Percentiles rank a stretch among this genome's conserved stretches.
Evolutionary conservation across 2,797 vertebrate species (phyloP).

Genomic region (Microhierax caerulescens): DNA sequence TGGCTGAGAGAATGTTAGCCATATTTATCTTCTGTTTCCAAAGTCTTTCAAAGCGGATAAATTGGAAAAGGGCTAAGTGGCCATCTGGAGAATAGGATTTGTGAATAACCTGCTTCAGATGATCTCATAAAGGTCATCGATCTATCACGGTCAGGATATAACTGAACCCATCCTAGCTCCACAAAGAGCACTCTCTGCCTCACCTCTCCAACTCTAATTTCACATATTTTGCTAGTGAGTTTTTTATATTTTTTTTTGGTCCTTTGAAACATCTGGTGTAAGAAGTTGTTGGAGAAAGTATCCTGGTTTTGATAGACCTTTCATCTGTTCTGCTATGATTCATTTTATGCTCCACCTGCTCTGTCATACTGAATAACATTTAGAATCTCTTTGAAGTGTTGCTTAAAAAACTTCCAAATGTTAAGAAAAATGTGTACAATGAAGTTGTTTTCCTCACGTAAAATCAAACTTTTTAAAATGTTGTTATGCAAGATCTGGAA

Average conservation of each 20-base stretch:
- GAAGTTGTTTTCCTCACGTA: neutral
- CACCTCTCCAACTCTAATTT: neutral
- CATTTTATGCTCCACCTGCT: constrained; percentile 37
- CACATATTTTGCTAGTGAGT: neutral
- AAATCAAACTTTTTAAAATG: neutral
- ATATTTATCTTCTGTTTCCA: neutral
- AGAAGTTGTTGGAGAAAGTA: neutral
- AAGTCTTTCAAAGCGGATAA: constrained; percentile 29
- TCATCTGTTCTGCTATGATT: constrained; percentile 22
- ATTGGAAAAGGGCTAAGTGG: neutral
- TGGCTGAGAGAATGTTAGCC: neutral
- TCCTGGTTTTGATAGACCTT: neutral
- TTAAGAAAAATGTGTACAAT: neutral
- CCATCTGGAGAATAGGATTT: neutral
- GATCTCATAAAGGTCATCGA: neutral
- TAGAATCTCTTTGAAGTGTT: neutral
- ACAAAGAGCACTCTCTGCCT: neutral
- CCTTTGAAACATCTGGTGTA: constrained; percentile 17
- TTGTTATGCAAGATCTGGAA: neutral
- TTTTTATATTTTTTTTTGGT: neutral
- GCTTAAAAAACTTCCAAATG: neutral
- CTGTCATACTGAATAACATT: constrained; percentile 11
- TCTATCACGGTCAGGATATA: neutral
- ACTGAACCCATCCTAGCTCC: neutral
- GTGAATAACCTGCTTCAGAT: neutral